Percentiles rank a stretch among this genome's conserved stretches.
phyloP scores from a whole-genome alignment of 2,113 vertebrate species.

The Helogale parvula region DNA sequence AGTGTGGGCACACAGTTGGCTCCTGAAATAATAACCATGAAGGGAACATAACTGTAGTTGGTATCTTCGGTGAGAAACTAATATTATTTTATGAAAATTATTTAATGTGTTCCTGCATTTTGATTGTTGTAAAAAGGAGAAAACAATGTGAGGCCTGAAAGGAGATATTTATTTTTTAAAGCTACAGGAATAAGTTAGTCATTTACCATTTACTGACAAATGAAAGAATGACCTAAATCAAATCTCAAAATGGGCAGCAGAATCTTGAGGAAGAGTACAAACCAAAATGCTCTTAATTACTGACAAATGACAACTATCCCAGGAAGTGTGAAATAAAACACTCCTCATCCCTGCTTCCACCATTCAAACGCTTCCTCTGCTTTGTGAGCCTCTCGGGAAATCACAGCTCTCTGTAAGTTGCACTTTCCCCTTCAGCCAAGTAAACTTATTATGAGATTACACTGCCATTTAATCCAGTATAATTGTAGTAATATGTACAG shows the following conservation, averaged over 20 bases:
- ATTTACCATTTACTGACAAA: background rate
- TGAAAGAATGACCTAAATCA: background rate
- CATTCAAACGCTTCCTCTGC: background rate
- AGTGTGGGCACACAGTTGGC: background rate
- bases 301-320: slow-evolving; percentile 18
- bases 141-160: background rate
- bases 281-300: slow-evolving; percentile 18
- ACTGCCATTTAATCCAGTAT: slow-evolving; percentile 39
- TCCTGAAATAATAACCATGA: slow-evolving; percentile 53
- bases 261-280: slow-evolving; percentile 39
- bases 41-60: background rate
- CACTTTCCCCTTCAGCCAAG: slow-evolving; percentile 55
- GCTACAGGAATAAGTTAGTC: background rate
- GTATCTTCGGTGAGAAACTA: background rate
- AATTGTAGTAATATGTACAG: slow-evolving; percentile 51
- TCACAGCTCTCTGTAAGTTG: slow-evolving; percentile 45
- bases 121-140: background rate
- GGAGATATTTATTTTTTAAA: background rate
- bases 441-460: slow-evolving; percentile 63
- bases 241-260: background rate
- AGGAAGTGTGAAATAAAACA: slow-evolving; percentile 52
- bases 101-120: background rate
- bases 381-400: slow-evolving; percentile 64
- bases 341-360: background rate
- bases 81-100: background rate